These are phyloP conservation scores for Alouatta palliata DNA, from an alignment of 2,113 vertebrate genomes.

Conservation along the genomic window DNA sequence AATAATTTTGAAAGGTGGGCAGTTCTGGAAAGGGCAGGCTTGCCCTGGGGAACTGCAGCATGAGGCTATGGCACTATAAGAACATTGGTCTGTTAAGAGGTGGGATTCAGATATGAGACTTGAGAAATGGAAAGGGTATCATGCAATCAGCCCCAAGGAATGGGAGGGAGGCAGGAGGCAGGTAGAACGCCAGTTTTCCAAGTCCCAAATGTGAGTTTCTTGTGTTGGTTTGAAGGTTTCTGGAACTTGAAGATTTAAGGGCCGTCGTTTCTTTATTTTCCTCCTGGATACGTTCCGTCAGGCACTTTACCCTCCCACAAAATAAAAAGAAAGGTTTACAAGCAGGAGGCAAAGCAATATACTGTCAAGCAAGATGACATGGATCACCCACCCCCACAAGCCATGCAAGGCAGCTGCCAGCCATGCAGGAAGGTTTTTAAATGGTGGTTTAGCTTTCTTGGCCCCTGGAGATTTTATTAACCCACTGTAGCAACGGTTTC, in stretches of 20 bases:
- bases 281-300: constrained; percentile 62
- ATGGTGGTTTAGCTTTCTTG: constrained; percentile 48
- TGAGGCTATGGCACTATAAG: background rate
- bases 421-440: constrained; percentile 40
- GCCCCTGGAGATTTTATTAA: constrained; percentile 67
- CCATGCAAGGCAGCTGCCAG: constrained; percentile 47
- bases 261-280: constrained; percentile 51
- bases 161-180: background rate
- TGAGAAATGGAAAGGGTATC: background rate
- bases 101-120: background rate
- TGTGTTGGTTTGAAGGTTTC: background rate
- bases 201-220: background rate
- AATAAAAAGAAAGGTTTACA: constrained; percentile 75
- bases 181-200: background rate
- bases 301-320: constrained; percentile 66
- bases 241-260: constrained; percentile 63
- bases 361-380: background rate
- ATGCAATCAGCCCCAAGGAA: fast-evolving
- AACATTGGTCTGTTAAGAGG: background rate
- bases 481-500: constrained; percentile 53
- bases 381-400: constrained; percentile 23
- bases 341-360: constrained; percentile 62
- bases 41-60: background rate
- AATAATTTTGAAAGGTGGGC: constrained; percentile 70
- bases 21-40: constrained; percentile 61